Evolutionary conservation across 2,888 invertebrate genomes (phyloP).

Genomic region (Sminthurinus aureus): DNA sequence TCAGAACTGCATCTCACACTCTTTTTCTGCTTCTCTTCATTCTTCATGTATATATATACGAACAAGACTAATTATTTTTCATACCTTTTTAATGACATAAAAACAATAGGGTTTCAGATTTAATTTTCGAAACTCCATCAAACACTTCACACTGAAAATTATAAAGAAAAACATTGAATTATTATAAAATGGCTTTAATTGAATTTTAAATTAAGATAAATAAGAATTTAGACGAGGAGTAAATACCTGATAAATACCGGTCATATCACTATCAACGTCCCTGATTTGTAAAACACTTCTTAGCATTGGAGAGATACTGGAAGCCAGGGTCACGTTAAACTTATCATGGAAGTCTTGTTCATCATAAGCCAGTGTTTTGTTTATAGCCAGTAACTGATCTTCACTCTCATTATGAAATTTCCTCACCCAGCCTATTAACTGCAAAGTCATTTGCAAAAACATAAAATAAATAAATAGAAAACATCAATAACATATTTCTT

Average conservation of each 20-base stretch:
- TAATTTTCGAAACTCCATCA: conserved; percentile 54
- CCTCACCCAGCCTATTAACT: conserved; percentile 58
- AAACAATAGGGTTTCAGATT: conserved; percentile 58
- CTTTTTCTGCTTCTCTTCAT: no score
- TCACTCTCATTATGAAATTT: conserved; percentile 58
- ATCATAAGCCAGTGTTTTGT: conserved; percentile 53
- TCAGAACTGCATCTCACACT: no score
- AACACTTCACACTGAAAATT: conserved; percentile 58
- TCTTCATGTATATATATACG: no score
- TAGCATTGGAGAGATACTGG: conserved; percentile 58
- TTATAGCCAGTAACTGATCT: conserved; percentile 56
- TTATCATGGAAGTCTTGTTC: conserved; percentile 59
- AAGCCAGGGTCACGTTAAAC: conserved; percentile 59
- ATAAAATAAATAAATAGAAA: not conserved
- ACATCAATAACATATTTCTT: no score
- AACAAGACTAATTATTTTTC: no score
- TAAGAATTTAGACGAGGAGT: not conserved
- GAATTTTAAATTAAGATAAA: not conserved
- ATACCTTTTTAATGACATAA: conserved; percentile 52
- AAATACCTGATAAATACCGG: not conserved
- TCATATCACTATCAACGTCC: not conserved
- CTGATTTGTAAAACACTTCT: conserved; percentile 23
- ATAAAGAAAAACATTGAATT: conserved; percentile 51
- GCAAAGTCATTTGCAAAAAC: conserved; percentile 6
- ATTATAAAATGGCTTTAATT: conserved; percentile 50